Evolutionary conservation across 2,888 invertebrate genomes (phyloP).

Genomic region (Apodemia duryi): DNA sequence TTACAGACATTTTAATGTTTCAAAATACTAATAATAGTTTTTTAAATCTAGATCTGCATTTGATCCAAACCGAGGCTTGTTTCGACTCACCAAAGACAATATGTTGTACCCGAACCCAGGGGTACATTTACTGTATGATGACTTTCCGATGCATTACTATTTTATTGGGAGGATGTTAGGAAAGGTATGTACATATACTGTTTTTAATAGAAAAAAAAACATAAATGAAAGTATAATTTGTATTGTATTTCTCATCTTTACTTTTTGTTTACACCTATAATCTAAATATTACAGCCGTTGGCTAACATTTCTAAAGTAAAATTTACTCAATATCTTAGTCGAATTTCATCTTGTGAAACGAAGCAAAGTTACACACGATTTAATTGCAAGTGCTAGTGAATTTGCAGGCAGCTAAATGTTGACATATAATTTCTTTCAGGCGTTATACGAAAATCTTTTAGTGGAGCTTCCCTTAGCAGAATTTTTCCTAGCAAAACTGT

Average conservation of each 20-base stretch:
- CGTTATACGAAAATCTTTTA: constrained; percentile 95
- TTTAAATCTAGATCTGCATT: constrained; percentile 84
- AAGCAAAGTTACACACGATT: no score
- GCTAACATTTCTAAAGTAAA: no score
- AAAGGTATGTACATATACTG: constrained; percentile 78
- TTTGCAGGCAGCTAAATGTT: background rate
- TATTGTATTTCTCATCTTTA: no score
- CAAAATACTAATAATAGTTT: no score
- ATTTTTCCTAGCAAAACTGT: constrained; percentile 87
- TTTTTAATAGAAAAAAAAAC: no score
- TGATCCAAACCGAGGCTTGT: constrained; percentile 97
- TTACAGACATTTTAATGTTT: no score
- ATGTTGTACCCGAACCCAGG: constrained; percentile 98
- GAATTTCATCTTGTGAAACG: no score
- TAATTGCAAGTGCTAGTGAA: no score
- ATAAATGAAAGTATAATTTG: no score
- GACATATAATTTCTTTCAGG: constrained; percentile 75
- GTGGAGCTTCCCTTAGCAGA: constrained; percentile 97
- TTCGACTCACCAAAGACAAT: constrained; percentile 92
- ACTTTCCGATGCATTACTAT: constrained; percentile 94
- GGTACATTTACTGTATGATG: constrained; percentile 90
- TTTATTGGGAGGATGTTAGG: constrained; percentile 97
- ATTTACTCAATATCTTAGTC: no score
- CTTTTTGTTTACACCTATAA: no score
- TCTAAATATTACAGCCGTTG: no score